phyloP scores from a whole-genome alignment of 2,113 vertebrate species.

The Shinisaurus crocodilurus region DNA sequence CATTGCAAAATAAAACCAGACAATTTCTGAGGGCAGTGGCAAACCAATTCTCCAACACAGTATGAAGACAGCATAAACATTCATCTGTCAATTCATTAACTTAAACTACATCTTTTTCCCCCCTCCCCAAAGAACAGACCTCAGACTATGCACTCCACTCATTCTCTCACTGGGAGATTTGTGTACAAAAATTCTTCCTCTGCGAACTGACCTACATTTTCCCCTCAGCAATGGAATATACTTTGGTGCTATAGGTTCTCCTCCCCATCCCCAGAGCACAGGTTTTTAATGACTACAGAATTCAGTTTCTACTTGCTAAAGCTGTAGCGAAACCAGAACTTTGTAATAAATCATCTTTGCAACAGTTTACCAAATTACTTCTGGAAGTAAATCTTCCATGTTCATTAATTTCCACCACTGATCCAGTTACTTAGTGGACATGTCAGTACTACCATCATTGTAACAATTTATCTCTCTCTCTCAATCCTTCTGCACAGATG shows the following conservation, averaged over 20 bases:
- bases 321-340: background rate
- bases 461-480: background rate
- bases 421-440: slow-evolving; percentile 57
- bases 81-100: background rate
- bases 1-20: slow-evolving; percentile 14
- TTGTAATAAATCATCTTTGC: slow-evolving; percentile 4
- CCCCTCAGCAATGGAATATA: background rate
- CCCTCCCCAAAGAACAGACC: too few species aligned
- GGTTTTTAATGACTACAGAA: background rate
- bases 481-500: slow-evolving; percentile 44
- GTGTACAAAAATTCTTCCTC: background rate
- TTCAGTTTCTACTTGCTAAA: background rate
- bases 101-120: background rate
- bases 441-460: slow-evolving; percentile 15
- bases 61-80: background rate
- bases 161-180: background rate
- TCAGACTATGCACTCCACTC: background rate
- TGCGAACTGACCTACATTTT: background rate
- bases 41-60: background rate
- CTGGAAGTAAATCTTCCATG: slow-evolving; percentile 26
- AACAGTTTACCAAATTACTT: background rate
- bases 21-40: background rate
- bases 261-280: background rate
- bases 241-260: background rate
- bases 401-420: slow-evolving; percentile 26